These are phyloP conservation scores for Cheilosia scutellata DNA, from an alignment of 2,888 invertebrate species.

Conservation along the genomic window DNA sequence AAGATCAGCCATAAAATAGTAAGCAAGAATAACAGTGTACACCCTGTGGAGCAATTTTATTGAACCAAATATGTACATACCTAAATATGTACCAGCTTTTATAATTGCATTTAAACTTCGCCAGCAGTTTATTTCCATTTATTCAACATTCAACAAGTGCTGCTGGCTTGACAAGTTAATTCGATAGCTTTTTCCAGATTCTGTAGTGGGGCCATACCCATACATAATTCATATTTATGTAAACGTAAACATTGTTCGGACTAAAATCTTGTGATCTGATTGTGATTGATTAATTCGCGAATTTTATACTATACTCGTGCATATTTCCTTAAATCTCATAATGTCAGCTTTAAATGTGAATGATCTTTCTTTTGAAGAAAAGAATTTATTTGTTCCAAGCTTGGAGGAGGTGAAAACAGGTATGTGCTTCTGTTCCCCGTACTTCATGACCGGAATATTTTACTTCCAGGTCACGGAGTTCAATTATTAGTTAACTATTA, in stretches of 20 bases:
- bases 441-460: neutral
- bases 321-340: conserved; percentile 16
- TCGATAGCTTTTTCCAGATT: neutral
- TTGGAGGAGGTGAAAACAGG: conserved; percentile 88
- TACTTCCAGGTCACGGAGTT: neutral
- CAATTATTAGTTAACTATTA: neutral
- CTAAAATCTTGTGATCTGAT: neutral
- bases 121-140: conserved; percentile 34
- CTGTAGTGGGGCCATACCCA: too few relatives aligned
- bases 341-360: conserved; percentile 80
- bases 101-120: conserved; percentile 30
- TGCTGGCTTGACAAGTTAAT: conserved; percentile 12
- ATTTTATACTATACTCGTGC: neutral
- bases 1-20: neutral
- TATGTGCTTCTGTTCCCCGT: conserved; percentile 66
- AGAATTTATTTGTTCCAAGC: conserved; percentile 86
- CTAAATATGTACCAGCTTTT: neutral
- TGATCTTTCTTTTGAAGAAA: conserved; percentile 85
- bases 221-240: too few relatives aligned
- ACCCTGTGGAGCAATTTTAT: conserved; percentile 50
- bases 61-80: conserved; percentile 1
- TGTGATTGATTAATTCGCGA: conserved; percentile 1
- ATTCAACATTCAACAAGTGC: conserved; percentile 54
- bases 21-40: neutral
- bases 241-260: neutral